These are phyloP conservation scores for Alauda arvensis DNA, from an alignment of 2,797 vertebrate genomes.

Conservation along the genomic window DNA sequence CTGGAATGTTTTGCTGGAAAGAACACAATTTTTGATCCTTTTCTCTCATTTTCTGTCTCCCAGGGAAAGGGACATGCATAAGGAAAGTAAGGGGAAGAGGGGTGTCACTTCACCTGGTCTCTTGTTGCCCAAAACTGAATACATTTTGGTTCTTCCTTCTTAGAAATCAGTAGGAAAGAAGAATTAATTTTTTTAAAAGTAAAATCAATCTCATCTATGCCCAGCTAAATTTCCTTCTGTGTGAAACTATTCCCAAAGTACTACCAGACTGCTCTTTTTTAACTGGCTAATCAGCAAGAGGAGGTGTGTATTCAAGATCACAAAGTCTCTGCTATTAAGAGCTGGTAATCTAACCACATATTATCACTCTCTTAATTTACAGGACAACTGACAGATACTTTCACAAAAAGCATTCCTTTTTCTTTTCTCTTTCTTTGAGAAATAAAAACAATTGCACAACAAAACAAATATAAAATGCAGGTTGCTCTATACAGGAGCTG, in stretches of 20 bases:
- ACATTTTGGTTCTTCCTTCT: not conserved
- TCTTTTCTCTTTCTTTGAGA: not conserved
- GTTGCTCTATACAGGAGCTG: not conserved
- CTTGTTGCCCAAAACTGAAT: not conserved
- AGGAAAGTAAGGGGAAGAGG: not conserved
- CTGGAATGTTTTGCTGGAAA: not conserved
- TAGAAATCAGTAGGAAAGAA: not conserved
- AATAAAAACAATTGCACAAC: not conserved
- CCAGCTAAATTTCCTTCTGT: not conserved
- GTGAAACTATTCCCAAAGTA: not conserved
- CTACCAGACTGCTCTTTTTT: not conserved
- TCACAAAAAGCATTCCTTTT: not conserved
- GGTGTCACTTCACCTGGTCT: not conserved
- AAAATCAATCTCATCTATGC: not conserved
- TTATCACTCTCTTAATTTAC: not conserved
- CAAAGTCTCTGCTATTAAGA: not conserved
- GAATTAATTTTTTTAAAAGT: not conserved
- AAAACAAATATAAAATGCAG: not conserved
- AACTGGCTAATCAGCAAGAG: not conserved
- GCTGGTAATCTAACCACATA: not conserved
- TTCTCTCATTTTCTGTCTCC: not conserved
- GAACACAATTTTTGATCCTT: not conserved
- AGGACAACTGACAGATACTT: not conserved
- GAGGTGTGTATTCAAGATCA: fast-evolving
- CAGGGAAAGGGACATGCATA: not conserved